Conservation (phyloP, 2,113 vertebrate genomes). For the Malurus elegans region DNA sequence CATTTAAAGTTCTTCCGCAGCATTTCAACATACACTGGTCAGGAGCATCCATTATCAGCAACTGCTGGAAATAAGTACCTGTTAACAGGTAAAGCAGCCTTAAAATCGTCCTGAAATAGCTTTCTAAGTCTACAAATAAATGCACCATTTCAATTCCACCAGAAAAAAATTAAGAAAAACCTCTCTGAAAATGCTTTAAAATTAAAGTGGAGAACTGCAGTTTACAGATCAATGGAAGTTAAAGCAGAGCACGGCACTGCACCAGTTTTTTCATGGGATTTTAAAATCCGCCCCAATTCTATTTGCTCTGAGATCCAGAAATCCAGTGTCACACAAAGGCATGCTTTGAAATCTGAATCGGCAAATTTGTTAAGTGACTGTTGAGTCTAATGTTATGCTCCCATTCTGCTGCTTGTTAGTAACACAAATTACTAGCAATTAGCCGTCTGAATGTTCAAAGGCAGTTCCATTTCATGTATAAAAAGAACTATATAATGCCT, state of each 20-base stretch:
- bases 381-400: slow-evolving; percentile 81
- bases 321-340: slow-evolving; percentile 60
- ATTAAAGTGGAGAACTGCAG: neutral
- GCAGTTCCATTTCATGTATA: slow-evolving; percentile 80
- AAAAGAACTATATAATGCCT: slow-evolving; percentile 83
- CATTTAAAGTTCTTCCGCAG: neutral
- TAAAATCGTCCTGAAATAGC: neutral
- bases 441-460: slow-evolving; percentile 82
- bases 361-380: slow-evolving; percentile 83
- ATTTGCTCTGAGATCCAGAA: slow-evolving; percentile 32
- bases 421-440: slow-evolving; percentile 86
- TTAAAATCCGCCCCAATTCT: neutral
- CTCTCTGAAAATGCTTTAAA: neutral
- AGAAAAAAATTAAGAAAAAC: neutral
- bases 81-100: neutral
- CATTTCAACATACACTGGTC: neutral
- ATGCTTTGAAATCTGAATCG: slow-evolving; percentile 72
- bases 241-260: neutral
- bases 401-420: slow-evolving; percentile 82
- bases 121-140: neutral
- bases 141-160: neutral
- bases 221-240: neutral
- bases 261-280: neutral
- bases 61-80: neutral
- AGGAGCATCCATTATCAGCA: neutral